phyloP scores from a whole-genome alignment of 2,797 vertebrate genomes.

The Schizopygopsis pylzovi region DNA sequence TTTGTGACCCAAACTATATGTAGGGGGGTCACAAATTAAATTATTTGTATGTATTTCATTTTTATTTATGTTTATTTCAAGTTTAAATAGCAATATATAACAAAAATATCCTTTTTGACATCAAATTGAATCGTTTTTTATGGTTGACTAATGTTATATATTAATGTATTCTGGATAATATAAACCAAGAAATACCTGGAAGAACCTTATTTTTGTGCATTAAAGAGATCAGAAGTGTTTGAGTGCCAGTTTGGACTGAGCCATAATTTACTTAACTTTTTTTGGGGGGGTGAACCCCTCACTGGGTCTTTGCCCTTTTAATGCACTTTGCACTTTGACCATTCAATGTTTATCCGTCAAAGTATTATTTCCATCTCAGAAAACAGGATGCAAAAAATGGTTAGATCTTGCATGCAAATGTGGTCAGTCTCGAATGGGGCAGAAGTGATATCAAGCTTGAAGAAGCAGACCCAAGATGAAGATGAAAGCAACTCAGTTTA shows the following conservation, averaged over 20 bases:
- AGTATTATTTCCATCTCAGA: not conserved
- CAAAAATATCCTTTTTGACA: not conserved
- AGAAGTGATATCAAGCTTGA: constrained; percentile 35
- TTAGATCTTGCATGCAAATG: constrained; percentile 47
- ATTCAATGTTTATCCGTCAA: not conserved
- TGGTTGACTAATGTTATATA: not conserved
- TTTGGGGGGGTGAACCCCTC: too few relatives aligned
- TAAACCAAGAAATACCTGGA: not conserved
- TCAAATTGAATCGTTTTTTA: not conserved
- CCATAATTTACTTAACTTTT: not conserved
- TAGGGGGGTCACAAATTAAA: too few relatives aligned
- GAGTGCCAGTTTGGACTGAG: not conserved
- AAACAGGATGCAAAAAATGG: not conserved
- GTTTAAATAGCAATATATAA: not conserved
- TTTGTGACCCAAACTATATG: too few relatives aligned
- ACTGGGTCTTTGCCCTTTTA: not conserved
- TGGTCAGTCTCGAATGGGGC: constrained; percentile 41
- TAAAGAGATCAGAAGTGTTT: not conserved
- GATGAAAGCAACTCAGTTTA: constrained; percentile 52
- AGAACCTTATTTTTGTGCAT: not conserved
- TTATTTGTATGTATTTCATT: too few relatives aligned
- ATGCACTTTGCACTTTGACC: not conserved
- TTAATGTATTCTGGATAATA: not conserved
- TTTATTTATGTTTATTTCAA: too few relatives aligned
- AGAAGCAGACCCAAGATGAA: constrained; percentile 33